Base-by-base conservation (phyloP, 2,888 invertebrate genomes). In the Agonopterix arenella region DNA sequence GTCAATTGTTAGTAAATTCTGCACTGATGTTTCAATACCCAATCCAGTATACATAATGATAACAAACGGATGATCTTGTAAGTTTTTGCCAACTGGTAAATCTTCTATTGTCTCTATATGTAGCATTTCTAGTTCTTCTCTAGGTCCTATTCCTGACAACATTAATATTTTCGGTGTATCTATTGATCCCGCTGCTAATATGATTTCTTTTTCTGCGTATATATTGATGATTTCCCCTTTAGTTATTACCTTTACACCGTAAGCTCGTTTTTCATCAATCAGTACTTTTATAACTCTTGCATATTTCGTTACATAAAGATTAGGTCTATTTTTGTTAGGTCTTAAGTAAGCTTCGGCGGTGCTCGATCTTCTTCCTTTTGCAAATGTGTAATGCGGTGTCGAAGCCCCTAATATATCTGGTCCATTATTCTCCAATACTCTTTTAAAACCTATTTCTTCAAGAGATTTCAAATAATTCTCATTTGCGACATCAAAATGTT, bases 71-170 rank as follows among this genome's bases (percentile, higher is more conserved):
- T 86, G 85, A 54, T 86, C 85, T 11, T 83, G 83, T 47, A 86
- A 64, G 59, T 84, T 79, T 60, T 70, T 68, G 0, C 85, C 85
- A 1, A 86, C 86, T 0, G 85, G 86, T 45, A 86, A 72, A 55
- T 86, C 68, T 0, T 62, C 61, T 3, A 83, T 38, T 0, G 70
- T 58, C 8, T 70, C 48, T 40, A 86, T 82, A 7, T 68, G 58
- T 10, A 73, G 57, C 53, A 63, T 73, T 7, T 55, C 49, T 36
- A 86, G 59, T 44, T 76, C 71, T 36, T 73, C 62, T 50, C 52
- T 51, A 1, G 84, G 85, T 1, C 86, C 85, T 49, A 86, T 67
- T 0, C 85, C 85, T 28, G 88, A 84, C 1, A 84, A 63, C 75
- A 85, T 73, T 47, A 86, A 60, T 44, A 85, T 62, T 59, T 85